A percentile compares a stretch with the other conserved stretches of the same genome.
These are phyloP conservation scores for Calycopis cecrops DNA, from an alignment of 1,140 invertebrate genomes.

Conservation along the genomic window DNA sequence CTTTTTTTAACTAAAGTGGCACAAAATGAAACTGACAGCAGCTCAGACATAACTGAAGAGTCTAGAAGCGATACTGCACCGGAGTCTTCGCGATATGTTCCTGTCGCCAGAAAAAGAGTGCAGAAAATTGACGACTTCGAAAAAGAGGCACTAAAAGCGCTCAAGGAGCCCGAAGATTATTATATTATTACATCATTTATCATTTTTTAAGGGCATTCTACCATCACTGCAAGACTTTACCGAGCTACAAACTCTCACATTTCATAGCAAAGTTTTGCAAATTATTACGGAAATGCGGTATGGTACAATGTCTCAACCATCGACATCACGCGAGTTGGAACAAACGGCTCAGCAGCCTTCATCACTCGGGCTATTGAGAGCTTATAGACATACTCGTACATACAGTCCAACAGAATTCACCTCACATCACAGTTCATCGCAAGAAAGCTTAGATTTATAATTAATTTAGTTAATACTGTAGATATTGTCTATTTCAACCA, in stretches of 20 bases:
- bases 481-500: no score
- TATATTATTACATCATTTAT: no score
- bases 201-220: constrained; percentile 12
- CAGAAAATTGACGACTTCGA: not conserved
- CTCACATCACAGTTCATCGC: no score
- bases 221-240: constrained; percentile 7
- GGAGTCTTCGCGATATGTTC: constrained; percentile 1
- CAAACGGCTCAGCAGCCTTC: no score
- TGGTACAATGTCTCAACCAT: constrained; percentile 2
- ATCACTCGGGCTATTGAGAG: no score
- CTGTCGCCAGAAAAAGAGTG: not conserved
- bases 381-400: no score
- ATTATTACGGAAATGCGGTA: constrained; percentile 10
- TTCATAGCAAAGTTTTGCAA: constrained; percentile 13
- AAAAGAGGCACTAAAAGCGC: constrained; percentile 1
- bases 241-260: constrained; percentile 11
- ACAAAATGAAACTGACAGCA: not conserved
- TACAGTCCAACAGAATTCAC: no score
- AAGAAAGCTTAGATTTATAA: no score
- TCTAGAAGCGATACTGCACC: not conserved
- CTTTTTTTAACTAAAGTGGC: not conserved
- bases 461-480: no score
- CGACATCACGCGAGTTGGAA: no score
- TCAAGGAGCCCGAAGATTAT: not conserved
- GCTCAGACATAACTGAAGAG: constrained; percentile 3